Evolutionary conservation across 1,140 invertebrate genomes (phyloP), one percentile per base, ranked within the genome.

Genomic region (Holotrichia oblita): DNA sequence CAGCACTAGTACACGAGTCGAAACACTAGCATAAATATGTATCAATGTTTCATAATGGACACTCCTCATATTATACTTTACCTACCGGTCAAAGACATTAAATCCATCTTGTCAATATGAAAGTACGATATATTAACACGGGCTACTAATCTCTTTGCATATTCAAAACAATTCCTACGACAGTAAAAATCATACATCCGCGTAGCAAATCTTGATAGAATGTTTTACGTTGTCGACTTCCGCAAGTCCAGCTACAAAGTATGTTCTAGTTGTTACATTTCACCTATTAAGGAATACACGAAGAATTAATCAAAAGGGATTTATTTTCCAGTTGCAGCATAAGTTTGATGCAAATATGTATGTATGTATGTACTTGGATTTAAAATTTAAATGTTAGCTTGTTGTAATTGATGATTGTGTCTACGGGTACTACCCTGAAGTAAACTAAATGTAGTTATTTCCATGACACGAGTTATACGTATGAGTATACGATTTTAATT

Each of bases 61-160:
- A 69, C 20, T 69, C 22, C 61, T 24, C 22, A 22, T 27, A 14
- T 27, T 69, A 69, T 69, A 27, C 61, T 69, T 69, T 69, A 69
- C 22, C 22, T 12, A 34, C 22, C 61, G 61, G 22, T 69, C 12
- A 69, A 27, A 17, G 17, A 14, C 22, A 69, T 69, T 69, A 69
- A 69, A 69, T 69, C 27, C 61, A 22, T 69, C 61, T 17, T 22
- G 27, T 34, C 61, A 27, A 69, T 69, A 69, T 69, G 61, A 69
- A 69, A 69, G 61, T 17, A 34, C 61, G 61, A 69, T 69, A 69
- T 69, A 69, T 69, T 69, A 69, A 27, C 61, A 69, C 61, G 61
- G 61, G 61, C 61, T 69, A 69, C 61, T 69, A 69, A 69, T 17
- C 61, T 69, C 61, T 69, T 69, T 69, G 61, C 20, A 69, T 69